A percentile compares a stretch with the other conserved stretches of the same genome.
Conservation (phyloP, 2,888 invertebrate species). For the Pseudococcus longispinus region DNA sequence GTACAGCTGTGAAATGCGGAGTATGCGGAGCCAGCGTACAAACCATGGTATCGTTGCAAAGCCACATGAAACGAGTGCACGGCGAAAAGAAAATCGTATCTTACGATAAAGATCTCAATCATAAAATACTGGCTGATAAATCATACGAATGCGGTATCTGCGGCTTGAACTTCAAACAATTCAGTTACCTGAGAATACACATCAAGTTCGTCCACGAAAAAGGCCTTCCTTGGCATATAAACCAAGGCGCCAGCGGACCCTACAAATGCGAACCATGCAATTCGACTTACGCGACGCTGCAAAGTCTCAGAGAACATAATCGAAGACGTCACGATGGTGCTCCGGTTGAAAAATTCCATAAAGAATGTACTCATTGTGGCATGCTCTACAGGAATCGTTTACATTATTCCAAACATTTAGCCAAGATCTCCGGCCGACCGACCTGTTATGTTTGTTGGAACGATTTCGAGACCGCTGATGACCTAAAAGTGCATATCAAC, state of each 20-base stretch:
- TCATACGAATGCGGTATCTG: conserved; percentile 21
- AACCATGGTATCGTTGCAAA: neutral
- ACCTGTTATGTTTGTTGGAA: conserved; percentile 52
- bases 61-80: conserved; percentile 33
- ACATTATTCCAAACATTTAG: conserved; percentile 42
- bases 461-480: conserved; percentile 15
- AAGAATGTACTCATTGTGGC: conserved; percentile 40
- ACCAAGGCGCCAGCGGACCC: conserved; percentile 39
- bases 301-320: conserved; percentile 38
- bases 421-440: conserved; percentile 39
- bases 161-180: conserved; percentile 10
- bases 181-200: conserved; percentile 43
- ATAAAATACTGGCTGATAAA: conserved; percentile 29
- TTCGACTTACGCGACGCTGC: conserved; percentile 8
- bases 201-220: conserved; percentile 50
- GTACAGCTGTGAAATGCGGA: neutral
- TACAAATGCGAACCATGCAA: conserved; percentile 50
- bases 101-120: conserved; percentile 20
- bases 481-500: conserved; percentile 42
- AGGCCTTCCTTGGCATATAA: conserved; percentile 43
- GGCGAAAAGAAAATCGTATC: neutral
- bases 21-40: neutral
- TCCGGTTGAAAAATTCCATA: conserved; percentile 31
- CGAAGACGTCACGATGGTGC: conserved; percentile 11
- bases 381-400: conserved; percentile 42